Evolutionary conservation across 2,113 vertebrate genomes (phyloP).

Genomic region (Brachirus orientalis): DNA sequence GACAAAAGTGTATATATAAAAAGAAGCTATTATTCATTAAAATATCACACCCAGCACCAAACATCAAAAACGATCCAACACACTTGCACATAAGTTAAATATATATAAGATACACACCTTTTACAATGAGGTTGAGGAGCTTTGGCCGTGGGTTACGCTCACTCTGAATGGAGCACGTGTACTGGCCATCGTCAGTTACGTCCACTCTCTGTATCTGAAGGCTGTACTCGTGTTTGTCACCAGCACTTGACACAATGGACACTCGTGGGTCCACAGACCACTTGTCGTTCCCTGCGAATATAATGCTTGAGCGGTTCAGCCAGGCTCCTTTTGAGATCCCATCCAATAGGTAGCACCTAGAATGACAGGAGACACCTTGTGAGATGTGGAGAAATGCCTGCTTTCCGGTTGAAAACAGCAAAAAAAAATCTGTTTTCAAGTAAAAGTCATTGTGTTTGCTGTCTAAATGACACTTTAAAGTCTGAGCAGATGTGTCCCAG

Average conservation of each 20-base stretch:
- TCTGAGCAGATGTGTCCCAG: too few species aligned
- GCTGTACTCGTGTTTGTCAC: conserved; percentile 93
- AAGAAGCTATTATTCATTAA: too few species aligned
- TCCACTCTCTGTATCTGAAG: conserved; percentile 98
- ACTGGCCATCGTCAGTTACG: conserved; percentile 93
- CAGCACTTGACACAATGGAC: conserved; percentile 89
- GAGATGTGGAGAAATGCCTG: not conserved
- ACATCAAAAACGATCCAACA: too few species aligned
- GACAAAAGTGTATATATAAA: too few species aligned
- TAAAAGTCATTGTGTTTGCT: not conserved
- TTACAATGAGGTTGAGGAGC: conserved; percentile 95
- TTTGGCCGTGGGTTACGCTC: conserved; percentile 91
- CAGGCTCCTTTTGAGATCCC: conserved; percentile 97
- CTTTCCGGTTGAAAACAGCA: too few species aligned
- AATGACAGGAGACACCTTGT: conserved; percentile 36
- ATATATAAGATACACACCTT: conserved; percentile 83
- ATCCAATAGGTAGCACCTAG: conserved; percentile 96
- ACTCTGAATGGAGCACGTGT: conserved; percentile 97
- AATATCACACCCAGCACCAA: too few species aligned
- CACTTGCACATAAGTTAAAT: not conserved
- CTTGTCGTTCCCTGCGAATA: conserved; percentile 96
- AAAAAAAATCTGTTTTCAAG: not conserved
- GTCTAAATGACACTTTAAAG: not conserved
- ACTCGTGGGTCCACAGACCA: conserved; percentile 98
- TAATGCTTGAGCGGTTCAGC: conserved; percentile 98